A percentile compares a stretch with the other conserved stretches of the same genome.
These are phyloP conservation scores for Megastigmus dorsalis DNA, from an alignment of 2,888 invertebrate genomes.

Conservation along the genomic window DNA sequence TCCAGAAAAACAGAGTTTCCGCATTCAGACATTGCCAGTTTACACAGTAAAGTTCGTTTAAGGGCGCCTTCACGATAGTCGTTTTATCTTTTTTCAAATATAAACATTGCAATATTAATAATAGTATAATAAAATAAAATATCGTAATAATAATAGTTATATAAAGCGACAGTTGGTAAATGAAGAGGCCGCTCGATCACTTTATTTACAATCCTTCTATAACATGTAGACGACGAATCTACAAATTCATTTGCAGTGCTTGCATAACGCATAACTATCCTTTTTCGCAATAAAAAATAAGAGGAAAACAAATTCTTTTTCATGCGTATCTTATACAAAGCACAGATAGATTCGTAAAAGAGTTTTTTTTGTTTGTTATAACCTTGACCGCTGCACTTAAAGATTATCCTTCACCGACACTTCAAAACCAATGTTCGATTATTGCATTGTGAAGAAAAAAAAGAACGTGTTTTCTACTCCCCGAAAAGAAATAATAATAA, in stretches of 20 bases:
- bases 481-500: constrained; percentile 6
- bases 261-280: neutral
- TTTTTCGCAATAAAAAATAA: constrained; percentile 24
- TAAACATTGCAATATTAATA: constrained; percentile 30
- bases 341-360: constrained; percentile 33
- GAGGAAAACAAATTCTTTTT: constrained; percentile 7
- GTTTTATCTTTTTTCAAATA: constrained; percentile 17
- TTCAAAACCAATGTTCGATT: constrained; percentile 31
- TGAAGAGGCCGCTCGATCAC: constrained; percentile 26
- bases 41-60: constrained; percentile 15
- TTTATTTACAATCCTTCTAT: constrained; percentile 45
- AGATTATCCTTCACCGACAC: constrained; percentile 44
- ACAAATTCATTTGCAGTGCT: constrained; percentile 21
- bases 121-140: constrained; percentile 35
- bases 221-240: constrained; percentile 13
- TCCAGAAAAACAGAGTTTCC: constrained; percentile 24
- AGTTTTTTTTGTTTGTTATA: constrained; percentile 27
- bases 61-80: neutral
- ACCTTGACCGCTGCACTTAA: constrained; percentile 29
- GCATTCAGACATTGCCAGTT: constrained; percentile 31
- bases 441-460: constrained; percentile 31
- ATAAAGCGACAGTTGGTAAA: constrained; percentile 36
- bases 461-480: neutral
- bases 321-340: neutral
- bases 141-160: constrained; percentile 27